Evolutionary conservation across 2,797 vertebrate species (phyloP), one percentile per base, ranked within the genome.

Genomic region (Leuciscus waleckii): DNA sequence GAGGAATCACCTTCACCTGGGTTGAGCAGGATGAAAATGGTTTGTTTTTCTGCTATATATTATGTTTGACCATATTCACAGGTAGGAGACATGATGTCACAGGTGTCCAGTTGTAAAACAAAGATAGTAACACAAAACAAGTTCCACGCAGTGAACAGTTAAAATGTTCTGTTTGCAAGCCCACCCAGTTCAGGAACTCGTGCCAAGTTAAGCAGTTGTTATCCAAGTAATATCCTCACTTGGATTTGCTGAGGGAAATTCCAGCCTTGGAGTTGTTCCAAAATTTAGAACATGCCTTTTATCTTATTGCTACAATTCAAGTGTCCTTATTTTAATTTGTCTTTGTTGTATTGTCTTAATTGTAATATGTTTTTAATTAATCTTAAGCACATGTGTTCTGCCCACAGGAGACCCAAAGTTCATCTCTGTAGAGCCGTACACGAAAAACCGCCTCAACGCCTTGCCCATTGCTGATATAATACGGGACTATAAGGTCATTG

Each of bases 1-100:
- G 98, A 84, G 98, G 97, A 79, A 99, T 99, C 93, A 99, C 98
- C 16, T 99, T 99, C 90, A 99, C 98, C 70, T 99, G 98, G 98
- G 97, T 99, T 90, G 96, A 98, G 89, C 97, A 95, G 79, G 94
- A 92, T 8, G 96, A 98, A 91, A 97, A 94, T 0, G 98, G 98
- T 98, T 93, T 92, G 92, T 63, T 46, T 65, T 63, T 65, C 7
- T 71, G 7, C n/a, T 67, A 74, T 16, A n/a, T 14, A 58, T 82
- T 43, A 73, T 56, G 37, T n/a, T 32, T 65, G 1, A 65, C 16
- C 26, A 17, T 16, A 32, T 65, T 65, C 61, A 63, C 13, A 5
- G 5, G 58, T 39, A 26, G 46, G 5, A 56, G 7, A 39, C 65
- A 37, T 35, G 10, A 39, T 81, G 49, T 81, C 14, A 23, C 46